Percentiles rank a stretch among this genome's conserved stretches.
Conservation (phyloP, 2,888 invertebrate genomes). For the Eilema sororculum region DNA sequence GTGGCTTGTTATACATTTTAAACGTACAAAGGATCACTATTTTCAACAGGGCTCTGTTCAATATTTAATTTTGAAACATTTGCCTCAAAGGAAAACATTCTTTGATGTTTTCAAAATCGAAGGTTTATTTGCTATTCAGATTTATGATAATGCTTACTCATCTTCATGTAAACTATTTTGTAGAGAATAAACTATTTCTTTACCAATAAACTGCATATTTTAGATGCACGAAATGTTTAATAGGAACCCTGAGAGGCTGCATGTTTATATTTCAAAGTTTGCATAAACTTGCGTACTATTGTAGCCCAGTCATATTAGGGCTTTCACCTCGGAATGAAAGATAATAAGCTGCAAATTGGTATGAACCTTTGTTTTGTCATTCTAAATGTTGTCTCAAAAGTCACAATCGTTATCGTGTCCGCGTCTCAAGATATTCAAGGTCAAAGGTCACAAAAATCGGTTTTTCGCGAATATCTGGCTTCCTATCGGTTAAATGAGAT, state of each 20-base stretch:
- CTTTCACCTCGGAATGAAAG: no score
- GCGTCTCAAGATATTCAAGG: no score
- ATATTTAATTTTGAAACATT: slow-evolving; percentile 33
- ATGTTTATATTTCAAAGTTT: no score
- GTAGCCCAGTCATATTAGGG: no score
- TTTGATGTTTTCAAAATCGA: slow-evolving; percentile 40
- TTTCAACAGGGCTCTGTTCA: slow-evolving; percentile 16
- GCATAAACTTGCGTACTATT: no score
- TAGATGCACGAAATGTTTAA: neutral
- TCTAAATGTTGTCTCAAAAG: no score
- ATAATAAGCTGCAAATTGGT: no score
- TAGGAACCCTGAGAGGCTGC: neutral
- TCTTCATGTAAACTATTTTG: slow-evolving; percentile 9
- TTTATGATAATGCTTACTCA: slow-evolving; percentile 37
- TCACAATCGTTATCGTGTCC: no score
- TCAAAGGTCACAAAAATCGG: no score
- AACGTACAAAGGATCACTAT: slow-evolving; percentile 12
- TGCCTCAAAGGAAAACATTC: slow-evolving; percentile 30
- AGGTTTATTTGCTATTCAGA: slow-evolving; percentile 42
- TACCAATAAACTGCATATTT: neutral
- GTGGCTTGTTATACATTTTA: slow-evolving; percentile 12
- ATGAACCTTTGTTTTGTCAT: no score
- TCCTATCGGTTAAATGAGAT: no score
- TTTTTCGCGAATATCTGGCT: no score
- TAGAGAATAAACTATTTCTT: slow-evolving; percentile 4